A percentile compares a stretch with the other conserved stretches of the same genome.
phyloP scores from a whole-genome alignment of 2,888 invertebrate species.

The Patella depressa region DNA sequence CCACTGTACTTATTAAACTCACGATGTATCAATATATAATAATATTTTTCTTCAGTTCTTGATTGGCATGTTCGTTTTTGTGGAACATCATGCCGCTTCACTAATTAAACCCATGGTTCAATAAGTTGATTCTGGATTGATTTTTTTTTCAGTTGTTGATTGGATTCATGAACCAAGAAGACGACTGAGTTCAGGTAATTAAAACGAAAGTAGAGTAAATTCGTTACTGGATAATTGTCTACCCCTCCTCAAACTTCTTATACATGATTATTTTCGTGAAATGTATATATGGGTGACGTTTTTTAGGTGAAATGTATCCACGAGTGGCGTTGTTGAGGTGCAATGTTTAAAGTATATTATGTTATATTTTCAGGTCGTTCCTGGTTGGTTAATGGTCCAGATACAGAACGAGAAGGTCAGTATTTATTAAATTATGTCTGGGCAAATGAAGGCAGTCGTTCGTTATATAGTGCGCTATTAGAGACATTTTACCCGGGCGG shows the following conservation, averaged over 20 bases:
- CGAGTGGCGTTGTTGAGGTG: no score
- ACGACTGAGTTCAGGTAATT: constrained; percentile 35
- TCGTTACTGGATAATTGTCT: not conserved
- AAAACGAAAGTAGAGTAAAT: not conserved
- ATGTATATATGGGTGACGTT: no score
- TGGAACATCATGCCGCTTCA: not conserved
- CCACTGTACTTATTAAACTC: no score
- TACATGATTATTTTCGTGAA: no score
- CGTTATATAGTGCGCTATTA: not conserved
- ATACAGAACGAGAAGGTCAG: constrained; percentile 34
- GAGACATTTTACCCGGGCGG: no score
- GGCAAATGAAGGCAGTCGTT: not conserved
- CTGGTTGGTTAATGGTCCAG: constrained; percentile 45
- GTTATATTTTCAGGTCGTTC: constrained; percentile 42
- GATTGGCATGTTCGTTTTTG: not conserved
- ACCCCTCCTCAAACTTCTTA: not conserved
- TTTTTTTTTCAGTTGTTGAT: constrained; percentile 50
- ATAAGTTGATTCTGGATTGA: no score
- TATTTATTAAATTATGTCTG: not conserved
- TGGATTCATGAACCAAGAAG: constrained; percentile 55
- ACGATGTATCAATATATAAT: no score
- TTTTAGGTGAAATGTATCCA: no score
- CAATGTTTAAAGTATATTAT: not conserved
- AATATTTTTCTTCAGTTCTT: no score
- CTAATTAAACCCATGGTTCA: not conserved